phyloP scores from a whole-genome alignment of 2,113 vertebrate genomes.

The Ciconia stormi region DNA sequence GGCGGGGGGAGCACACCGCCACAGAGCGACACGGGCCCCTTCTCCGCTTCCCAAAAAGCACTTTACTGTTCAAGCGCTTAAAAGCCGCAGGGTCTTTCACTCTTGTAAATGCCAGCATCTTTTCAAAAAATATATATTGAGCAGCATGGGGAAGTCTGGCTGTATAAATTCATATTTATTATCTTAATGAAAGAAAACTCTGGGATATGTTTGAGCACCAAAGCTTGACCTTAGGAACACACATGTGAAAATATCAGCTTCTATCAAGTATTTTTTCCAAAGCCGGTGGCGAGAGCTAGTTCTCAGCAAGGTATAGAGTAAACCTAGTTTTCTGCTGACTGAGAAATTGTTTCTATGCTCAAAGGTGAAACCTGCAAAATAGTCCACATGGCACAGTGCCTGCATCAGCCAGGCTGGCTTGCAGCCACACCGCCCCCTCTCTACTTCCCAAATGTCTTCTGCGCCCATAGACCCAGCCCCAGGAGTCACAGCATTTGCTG shows the following conservation, averaged over 20 bases:
- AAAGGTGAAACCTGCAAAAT: background rate
- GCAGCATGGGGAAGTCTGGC: background rate
- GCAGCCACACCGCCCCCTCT: rapidly evolving
- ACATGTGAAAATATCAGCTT: background rate
- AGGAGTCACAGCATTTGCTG: background rate
- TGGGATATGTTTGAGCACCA: background rate
- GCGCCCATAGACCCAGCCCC: background rate
- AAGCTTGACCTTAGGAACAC: background rate
- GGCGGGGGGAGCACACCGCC: no score
- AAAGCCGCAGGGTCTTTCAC: background rate
- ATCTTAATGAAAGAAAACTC: background rate
- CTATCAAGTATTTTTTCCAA: background rate
- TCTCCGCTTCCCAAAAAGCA: background rate
- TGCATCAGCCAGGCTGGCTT: rapidly evolving
- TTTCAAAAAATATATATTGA: background rate
- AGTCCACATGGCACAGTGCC: rapidly evolving
- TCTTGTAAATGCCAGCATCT: background rate
- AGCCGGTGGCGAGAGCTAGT: background rate
- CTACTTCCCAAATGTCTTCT: background rate
- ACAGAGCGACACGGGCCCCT: background rate
- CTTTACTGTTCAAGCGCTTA: background rate
- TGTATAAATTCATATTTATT: background rate
- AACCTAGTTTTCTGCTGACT: background rate
- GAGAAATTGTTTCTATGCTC: background rate
- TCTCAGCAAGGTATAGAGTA: background rate